Conservation (phyloP, 2,797 vertebrate species). For the Sternarchorhynchus goeldii region DNA sequence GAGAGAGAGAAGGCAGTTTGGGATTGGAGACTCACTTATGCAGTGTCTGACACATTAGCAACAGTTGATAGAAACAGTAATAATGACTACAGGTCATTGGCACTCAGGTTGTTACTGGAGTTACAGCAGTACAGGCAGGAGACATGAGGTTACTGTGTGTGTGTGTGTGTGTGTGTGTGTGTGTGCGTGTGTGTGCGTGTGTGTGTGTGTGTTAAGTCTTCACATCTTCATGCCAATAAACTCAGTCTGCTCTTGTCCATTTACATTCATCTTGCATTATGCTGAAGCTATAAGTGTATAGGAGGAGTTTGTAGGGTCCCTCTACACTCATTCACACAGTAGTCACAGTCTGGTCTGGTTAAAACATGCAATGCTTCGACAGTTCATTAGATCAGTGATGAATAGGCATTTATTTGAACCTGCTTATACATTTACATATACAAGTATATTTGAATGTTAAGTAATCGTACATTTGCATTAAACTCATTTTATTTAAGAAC, state of each 20-base stretch:
- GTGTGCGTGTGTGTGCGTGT: not conserved
- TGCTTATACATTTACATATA: too few species aligned
- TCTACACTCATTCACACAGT: not conserved
- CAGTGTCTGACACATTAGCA: not conserved
- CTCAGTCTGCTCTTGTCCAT: not conserved
- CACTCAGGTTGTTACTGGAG: not conserved
- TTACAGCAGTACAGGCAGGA: not conserved
- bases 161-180: not conserved
- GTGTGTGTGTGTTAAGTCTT: not conserved
- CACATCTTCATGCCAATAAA: not conserved
- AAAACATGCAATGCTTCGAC: not conserved
- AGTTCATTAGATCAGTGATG: too few species aligned
- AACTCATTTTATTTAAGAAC: too few species aligned
- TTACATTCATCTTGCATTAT: not conserved
- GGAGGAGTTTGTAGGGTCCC: not conserved
- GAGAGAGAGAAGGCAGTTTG: too few species aligned
- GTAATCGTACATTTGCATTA: too few species aligned
- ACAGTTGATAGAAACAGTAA: conserved; percentile 51
- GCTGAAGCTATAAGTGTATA: not conserved
- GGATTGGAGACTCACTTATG: not conserved
- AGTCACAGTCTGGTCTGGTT: not conserved
- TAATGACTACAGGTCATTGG: conserved; percentile 48
- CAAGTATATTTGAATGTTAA: too few species aligned
- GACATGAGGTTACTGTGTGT: not conserved
- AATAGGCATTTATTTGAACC: too few species aligned